Evolutionary conservation across 1,140 invertebrate genomes (phyloP), one percentile per base, ranked within the genome.

Genomic region (Acromyrmex charruanus): DNA sequence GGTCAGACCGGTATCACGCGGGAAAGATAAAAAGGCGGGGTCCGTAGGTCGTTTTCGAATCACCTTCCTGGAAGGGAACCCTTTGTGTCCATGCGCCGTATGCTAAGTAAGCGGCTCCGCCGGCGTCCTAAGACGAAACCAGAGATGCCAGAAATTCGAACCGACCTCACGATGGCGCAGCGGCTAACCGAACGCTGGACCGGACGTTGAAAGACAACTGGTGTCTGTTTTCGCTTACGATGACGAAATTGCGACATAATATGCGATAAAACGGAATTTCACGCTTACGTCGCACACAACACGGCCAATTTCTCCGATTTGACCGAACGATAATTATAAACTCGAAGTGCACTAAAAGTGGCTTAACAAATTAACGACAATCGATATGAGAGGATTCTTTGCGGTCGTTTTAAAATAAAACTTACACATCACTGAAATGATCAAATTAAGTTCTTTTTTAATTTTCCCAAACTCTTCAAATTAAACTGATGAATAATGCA

Each of bases 131-230:
- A 88, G 84, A 21, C 55, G 87, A 88, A 88, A 86, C 87, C 65
- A 35, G 87, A 88, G 82, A 88, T 63, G 82, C 71, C 65, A 87
- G 86, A 87, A 87, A 87, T 69, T 77, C 66, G 82, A 88, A 53
- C 82, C 87, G 72, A 55, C 55, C 71, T 14, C 51, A 49, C 68
- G 39, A 77, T 58, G 72, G 58, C 72, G 79, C 75, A 82, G 58
- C 39, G n/a, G 66, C 74, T 21, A 61, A 59, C 82, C 31, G 61
- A 63, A 68, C 82, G 58, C 55, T 84, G 80, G 69, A 84, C 80
- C 80, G 69, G 69, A 74, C 80, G 69, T 74, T 84, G 80, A 84
- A 84, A 84, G 58, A 61, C 39, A 49, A 75, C 69, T 31, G 39
- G 80, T 84, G 69, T 84, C 80, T 69, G 51, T 35, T 71, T 84